Evolutionary conservation across 2,113 vertebrate genomes (phyloP).

Genomic region (Dinomys branickii): DNA sequence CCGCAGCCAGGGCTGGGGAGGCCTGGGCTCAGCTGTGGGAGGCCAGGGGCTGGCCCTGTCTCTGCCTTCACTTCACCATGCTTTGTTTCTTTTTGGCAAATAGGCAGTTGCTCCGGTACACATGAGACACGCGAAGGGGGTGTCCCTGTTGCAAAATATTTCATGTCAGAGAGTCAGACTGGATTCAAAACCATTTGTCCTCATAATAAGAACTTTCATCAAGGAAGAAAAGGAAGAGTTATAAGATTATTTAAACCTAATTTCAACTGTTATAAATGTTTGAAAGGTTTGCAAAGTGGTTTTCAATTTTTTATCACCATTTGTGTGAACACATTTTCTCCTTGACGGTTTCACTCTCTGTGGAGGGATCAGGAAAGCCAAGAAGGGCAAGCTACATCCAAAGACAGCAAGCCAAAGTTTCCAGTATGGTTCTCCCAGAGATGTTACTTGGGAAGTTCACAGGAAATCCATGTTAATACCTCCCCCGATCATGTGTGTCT

Average conservation of each 20-base stretch:
- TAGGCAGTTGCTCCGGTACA: neutral
- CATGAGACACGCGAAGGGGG: neutral
- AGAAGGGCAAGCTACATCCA: neutral
- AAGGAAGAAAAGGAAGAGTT: neutral
- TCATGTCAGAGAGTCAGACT: neutral
- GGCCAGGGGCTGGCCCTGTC: neutral
- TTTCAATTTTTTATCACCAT: conserved; percentile 63
- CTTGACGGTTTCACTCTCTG: neutral
- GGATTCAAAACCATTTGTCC: neutral
- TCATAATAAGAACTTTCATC: neutral
- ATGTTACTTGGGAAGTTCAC: neutral
- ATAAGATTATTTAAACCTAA: neutral
- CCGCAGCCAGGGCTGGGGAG: neutral
- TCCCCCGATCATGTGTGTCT: neutral
- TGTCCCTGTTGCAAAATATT: neutral
- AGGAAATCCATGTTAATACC: neutral
- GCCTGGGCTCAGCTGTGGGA: too few relatives aligned
- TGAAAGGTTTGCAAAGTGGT: conserved; percentile 58
- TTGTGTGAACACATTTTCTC: neutral
- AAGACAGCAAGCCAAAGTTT: neutral
- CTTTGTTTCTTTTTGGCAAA: neutral
- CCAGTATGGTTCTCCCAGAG: neutral
- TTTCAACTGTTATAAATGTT: conserved; percentile 69
- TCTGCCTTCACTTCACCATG: neutral
- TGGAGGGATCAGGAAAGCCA: neutral